Evolutionary conservation across 2,888 invertebrate genomes (phyloP), one percentile per base, ranked within the genome.

Genomic region (Trissolcus brochymenae): DNA sequence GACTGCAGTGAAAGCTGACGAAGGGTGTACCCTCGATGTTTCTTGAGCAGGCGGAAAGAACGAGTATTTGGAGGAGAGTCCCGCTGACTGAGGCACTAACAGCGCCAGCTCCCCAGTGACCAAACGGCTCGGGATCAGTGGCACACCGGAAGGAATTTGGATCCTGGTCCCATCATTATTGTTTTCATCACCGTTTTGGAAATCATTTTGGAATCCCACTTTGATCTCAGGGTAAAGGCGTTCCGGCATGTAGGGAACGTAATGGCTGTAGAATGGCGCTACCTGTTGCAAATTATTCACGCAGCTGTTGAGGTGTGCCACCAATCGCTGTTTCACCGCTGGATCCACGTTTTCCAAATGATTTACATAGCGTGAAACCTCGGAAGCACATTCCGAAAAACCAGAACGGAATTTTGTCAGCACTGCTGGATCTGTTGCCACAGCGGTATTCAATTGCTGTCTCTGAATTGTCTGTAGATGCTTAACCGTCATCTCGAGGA

Each of bases 401-500:
- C 97, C 97, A 21, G 95, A 92, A 79, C 95, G 94, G 90, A 96
- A 97, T 86, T 96, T 94, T 86, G 94, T 94, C 54, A 96, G 90
- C 1, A 96, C 94, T 14, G 94, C 93, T 0, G 97, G 96, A 88
- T 97, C 96, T 9, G 95, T 93, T 0, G 95, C 94, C 80, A 95
- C 94, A 21, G 96, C 94, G 80, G 94, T 93, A 7, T 94, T 95
- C 54, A 95, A 90, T 88, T 97, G 97, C 87, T 96, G 96, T 11
- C 96, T 92, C 86, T 98, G 97, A 14, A 98, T 90, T 76, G 94
- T 94, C 87, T 97, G 96, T 59, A 98, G 91, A 88, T 98, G 97
- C 87, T 96, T 95, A 55, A 98, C 98, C 0, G 98, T 97, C 92
- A 98, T 94, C 90, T 98, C 98, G 64, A 98, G 90, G 82, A 98